These are phyloP conservation scores for Gasterosteus aculeatus DNA, from an alignment of 2,113 vertebrate genomes.

Conservation along the genomic window DNA sequence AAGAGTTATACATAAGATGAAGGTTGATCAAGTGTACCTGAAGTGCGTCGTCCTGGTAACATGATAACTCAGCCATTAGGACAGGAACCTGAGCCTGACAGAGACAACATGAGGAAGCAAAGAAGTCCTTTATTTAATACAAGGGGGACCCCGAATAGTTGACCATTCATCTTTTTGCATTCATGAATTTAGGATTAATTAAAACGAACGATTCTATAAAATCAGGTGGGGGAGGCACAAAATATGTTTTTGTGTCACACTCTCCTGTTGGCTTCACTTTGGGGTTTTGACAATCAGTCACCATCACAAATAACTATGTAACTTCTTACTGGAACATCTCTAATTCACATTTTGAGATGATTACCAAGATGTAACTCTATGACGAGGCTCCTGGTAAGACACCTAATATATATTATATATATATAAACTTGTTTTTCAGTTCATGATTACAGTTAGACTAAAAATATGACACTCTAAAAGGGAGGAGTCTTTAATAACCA, in stretches of 20 bases:
- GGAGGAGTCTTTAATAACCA: background rate
- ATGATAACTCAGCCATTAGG: conserved; percentile 73
- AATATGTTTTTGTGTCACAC: too few species aligned
- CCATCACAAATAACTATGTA: background rate
- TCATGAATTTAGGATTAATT: background rate
- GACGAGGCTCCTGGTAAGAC: background rate
- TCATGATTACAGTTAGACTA: background rate
- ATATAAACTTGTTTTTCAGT: background rate
- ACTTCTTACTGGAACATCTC: background rate
- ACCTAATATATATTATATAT: background rate
- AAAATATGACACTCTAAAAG: background rate
- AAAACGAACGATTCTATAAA: background rate
- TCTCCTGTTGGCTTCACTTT: too few species aligned
- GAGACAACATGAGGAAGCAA: conserved; percentile 2
- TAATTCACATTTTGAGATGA: background rate
- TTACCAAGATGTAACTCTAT: background rate
- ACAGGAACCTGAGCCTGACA: conserved; percentile 72
- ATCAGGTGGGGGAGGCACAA: too few species aligned
- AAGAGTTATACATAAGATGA: background rate
- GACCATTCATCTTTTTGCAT: background rate
- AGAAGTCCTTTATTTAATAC: too few species aligned
- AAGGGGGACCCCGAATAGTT: background rate
- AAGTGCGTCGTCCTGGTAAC: conserved; percentile 71
- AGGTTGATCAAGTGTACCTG: conserved; percentile 60
- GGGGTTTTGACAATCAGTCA: background rate